phyloP scores from a whole-genome alignment of 2,888 invertebrate species.

The Drosophila longiperda region DNA sequence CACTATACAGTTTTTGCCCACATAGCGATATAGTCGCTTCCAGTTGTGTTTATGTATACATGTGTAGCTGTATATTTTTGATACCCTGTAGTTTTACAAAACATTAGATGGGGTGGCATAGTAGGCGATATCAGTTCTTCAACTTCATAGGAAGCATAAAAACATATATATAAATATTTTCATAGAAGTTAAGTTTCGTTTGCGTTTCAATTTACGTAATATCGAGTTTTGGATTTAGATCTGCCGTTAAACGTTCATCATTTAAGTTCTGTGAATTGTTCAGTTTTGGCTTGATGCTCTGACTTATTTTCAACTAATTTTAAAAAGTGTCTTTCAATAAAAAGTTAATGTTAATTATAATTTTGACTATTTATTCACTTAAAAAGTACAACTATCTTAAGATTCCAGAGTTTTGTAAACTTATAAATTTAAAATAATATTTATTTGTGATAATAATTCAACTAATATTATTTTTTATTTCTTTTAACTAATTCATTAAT shows the following conservation, averaged over 20 bases:
- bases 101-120: neutral
- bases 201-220: neutral
- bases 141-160: neutral
- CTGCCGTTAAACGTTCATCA: neutral
- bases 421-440: neutral
- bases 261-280: neutral
- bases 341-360: too few species aligned
- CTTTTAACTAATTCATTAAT: neutral
- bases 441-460: neutral
- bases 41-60: slow-evolving; percentile 40
- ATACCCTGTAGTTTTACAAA: slow-evolving; percentile 7
- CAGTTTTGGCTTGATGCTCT: neutral
- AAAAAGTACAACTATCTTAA: too few species aligned
- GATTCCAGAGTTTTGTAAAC: neutral
- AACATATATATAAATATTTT: neutral
- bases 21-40: slow-evolving; percentile 16
- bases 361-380: too few species aligned
- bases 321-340: too few species aligned
- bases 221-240: neutral
- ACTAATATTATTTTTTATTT: neutral
- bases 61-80: slow-evolving; percentile 20
- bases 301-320: neutral
- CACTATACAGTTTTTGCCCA: neutral
- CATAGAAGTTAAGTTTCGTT: neutral
- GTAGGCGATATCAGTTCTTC: neutral